These are phyloP conservation scores for Meiosimyza decipiens DNA, from an alignment of 2,888 invertebrate species.

Conservation along the genomic window DNA sequence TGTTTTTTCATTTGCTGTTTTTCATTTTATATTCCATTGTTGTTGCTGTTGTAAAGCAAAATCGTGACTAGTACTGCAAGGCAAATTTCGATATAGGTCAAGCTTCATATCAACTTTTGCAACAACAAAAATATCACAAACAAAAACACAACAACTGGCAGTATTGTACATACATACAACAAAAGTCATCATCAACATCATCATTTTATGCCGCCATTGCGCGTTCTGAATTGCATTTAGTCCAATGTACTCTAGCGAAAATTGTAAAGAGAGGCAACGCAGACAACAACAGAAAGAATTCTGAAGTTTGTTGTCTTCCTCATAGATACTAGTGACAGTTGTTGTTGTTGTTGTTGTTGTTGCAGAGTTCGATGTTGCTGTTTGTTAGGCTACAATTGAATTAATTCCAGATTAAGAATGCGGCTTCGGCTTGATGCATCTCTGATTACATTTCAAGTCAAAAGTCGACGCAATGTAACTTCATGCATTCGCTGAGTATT, in stretches of 20 bases:
- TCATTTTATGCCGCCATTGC: not conserved
- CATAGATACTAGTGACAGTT: not conserved
- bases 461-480: not conserved
- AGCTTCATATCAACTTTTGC: conserved; percentile 55
- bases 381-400: conserved; percentile 50
- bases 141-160: conserved; percentile 22
- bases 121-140: conserved; percentile 18
- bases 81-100: conserved; percentile 58
- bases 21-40: conserved; percentile 34
- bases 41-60: conserved; percentile 34
- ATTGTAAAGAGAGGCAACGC: not conserved
- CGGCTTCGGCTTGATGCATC: conserved; percentile 49
- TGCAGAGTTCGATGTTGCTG: not conserved
- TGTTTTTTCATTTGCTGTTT: not conserved
- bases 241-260: conserved; percentile 6
- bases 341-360: conserved; percentile 22
- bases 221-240: not conserved
- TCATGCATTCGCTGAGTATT: too few relatives aligned
- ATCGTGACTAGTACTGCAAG: conserved; percentile 50
- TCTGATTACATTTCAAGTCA: conserved; percentile 33
- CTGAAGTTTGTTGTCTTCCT: not conserved
- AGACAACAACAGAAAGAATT: not conserved
- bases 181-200: conserved; percentile 32
- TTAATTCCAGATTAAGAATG: conserved; percentile 60
- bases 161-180: not conserved